Percentiles rank a stretch among this genome's conserved stretches.
Evolutionary conservation across 1,140 invertebrate species (phyloP).

Genomic region (Polypedilum vanderplanki): DNA sequence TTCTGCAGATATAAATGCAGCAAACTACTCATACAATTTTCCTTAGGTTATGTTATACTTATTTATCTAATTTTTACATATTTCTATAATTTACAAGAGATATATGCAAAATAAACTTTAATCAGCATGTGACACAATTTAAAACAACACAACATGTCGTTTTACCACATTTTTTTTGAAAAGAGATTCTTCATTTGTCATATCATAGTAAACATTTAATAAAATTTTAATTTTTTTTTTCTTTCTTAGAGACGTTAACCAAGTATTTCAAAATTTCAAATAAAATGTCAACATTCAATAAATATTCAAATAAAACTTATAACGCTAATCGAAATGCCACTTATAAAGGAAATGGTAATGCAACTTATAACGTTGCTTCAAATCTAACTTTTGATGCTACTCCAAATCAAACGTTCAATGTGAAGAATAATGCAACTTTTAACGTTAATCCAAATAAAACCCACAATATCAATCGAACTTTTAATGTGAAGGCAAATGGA

Average conservation of each 20-base stretch:
- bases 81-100: too few species aligned
- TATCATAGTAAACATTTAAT: not conserved
- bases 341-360: not conserved
- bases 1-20: too few species aligned
- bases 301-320: not conserved
- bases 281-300: not conserved
- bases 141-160: too few species aligned
- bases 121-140: too few species aligned
- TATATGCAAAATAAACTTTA: too few species aligned
- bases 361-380: not conserved
- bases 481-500: not conserved
- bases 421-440: not conserved
- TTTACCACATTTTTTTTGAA: too few species aligned
- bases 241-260: too few species aligned
- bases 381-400: too few species aligned
- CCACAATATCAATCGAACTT: not conserved
- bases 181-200: too few species aligned
- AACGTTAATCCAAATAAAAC: not conserved
- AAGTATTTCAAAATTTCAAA: not conserved
- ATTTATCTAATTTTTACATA: too few species aligned
- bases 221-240: not conserved
- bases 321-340: not conserved
- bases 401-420: not conserved
- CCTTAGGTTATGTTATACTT: too few species aligned
- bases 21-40: too few species aligned